phyloP scores from a whole-genome alignment of 1,140 invertebrate species.

The Drosophila sucinea region DNA sequence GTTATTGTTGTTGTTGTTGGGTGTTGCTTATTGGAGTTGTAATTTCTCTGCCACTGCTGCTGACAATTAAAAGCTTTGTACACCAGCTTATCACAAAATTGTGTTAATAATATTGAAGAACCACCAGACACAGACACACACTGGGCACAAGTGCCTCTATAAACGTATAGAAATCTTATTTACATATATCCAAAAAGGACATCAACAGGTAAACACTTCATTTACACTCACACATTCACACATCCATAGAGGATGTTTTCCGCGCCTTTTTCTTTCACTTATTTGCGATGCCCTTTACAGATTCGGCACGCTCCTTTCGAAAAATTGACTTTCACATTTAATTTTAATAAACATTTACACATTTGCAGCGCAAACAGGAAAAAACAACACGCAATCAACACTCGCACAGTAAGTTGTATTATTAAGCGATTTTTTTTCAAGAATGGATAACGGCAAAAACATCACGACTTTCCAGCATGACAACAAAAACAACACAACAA shows the following conservation, averaged over 20 bases:
- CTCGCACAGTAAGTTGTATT: too few species aligned
- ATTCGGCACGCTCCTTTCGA: not conserved
- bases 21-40: not conserved
- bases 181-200: not conserved
- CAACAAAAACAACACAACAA: not conserved
- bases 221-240: not conserved
- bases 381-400: too few species aligned
- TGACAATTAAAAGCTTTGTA: constrained; percentile 62
- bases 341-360: not conserved
- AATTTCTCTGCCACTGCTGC: constrained; percentile 42
- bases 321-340: not conserved
- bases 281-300: not conserved
- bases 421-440: too few species aligned
- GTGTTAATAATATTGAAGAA: constrained; percentile 30
- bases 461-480: constrained; percentile 1
- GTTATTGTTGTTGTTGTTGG: constrained; percentile 23
- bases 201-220: constrained; percentile 10
- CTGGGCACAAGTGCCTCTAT: not conserved
- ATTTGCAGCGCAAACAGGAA: not conserved
- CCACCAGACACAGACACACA: constrained; percentile 13
- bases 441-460: not conserved
- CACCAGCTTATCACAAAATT: constrained; percentile 63
- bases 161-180: not conserved
- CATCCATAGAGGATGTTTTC: not conserved
- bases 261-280: constrained; percentile 11